A percentile compares a stretch with the other conserved stretches of the same genome.
Conservation (phyloP, 2,797 vertebrate genomes). For the Gambelia wislizenii region DNA sequence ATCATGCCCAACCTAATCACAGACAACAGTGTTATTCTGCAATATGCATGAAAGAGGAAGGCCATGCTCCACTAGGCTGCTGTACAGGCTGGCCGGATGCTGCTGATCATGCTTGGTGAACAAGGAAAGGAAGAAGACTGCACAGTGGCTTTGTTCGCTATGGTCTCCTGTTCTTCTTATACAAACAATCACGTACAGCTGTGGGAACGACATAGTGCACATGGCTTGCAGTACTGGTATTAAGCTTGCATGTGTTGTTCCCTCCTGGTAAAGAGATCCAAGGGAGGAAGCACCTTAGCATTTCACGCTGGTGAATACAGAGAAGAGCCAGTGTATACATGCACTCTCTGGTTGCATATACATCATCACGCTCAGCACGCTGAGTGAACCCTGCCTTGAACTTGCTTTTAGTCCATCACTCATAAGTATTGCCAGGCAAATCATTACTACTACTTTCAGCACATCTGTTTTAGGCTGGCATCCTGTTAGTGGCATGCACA, state of each 20-base stretch:
- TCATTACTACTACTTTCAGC: neutral
- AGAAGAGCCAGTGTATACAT: neutral
- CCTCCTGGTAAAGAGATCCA: neutral
- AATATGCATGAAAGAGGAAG: neutral
- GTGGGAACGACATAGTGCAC: neutral
- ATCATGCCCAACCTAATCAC: neutral
- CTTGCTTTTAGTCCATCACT: too few species aligned
- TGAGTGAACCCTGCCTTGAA: neutral
- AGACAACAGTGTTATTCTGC: too few species aligned
- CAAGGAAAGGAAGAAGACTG: neutral
- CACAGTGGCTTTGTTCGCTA: too few species aligned
- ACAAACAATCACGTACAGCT: neutral
- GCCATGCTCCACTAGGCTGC: neutral
- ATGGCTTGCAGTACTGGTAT: neutral
- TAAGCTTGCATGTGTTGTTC: neutral
- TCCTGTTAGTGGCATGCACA: too few species aligned
- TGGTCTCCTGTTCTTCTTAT: neutral
- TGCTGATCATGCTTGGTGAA: neutral
- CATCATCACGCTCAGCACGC: neutral
- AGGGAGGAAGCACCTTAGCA: neutral
- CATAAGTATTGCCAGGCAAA: too few species aligned
- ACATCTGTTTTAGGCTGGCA: neutral
- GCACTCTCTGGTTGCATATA: too few species aligned
- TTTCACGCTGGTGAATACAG: neutral
- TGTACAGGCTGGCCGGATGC: neutral